A percentile compares a stretch with the other conserved stretches of the same genome.
phyloP scores from a whole-genome alignment of 2,113 vertebrate species.

The Melanerpes aurifrons region DNA sequence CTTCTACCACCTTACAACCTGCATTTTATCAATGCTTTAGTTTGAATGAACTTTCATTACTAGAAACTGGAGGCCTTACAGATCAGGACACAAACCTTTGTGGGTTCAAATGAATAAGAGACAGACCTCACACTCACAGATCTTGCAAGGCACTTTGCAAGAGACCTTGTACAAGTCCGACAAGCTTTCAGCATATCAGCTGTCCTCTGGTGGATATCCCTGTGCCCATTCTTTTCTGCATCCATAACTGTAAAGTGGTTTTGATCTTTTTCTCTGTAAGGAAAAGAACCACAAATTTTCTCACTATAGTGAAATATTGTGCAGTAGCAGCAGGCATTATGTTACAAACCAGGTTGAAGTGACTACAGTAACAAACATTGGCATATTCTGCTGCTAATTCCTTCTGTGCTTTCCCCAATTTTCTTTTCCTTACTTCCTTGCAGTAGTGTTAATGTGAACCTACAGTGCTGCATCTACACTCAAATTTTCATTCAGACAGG shows the following conservation, averaged over 20 bases:
- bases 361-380: not conserved
- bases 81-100: not conserved
- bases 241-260: not conserved
- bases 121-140: rapidly evolving
- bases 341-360: not conserved
- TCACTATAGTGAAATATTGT: not conserved
- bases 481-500: not conserved
- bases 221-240: not conserved
- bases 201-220: not conserved
- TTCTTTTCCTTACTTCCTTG: not conserved
- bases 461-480: not conserved
- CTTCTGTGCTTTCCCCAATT: not conserved
- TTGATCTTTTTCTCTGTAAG: not conserved
- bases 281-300: not conserved
- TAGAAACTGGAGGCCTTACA: not conserved
- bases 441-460: not conserved
- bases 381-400: not conserved
- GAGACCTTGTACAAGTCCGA: not conserved
- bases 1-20: not conserved
- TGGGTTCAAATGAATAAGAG: not conserved
- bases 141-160: not conserved
- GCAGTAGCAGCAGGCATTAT: not conserved
- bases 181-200: not conserved
- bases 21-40: not conserved
- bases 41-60: not conserved